Evolutionary conservation across 23 tunicate genomes (phyloP).

Genomic region (Trididemnum miniatum): DNA sequence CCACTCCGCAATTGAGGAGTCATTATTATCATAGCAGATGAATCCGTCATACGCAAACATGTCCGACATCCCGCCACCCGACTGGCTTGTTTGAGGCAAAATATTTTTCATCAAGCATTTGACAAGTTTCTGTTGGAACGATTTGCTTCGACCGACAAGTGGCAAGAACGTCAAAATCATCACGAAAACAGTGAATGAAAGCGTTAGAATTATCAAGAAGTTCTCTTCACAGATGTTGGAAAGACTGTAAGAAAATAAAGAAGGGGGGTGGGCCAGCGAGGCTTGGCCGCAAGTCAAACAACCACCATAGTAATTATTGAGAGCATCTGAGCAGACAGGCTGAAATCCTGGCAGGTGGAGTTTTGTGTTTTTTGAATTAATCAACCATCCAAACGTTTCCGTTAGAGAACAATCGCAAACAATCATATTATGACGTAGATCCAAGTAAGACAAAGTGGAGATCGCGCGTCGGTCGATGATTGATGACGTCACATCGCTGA

Average conservation of each 20-base stretch:
- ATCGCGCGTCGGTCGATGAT: not conserved
- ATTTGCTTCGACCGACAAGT: not conserved
- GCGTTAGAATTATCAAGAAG: not conserved
- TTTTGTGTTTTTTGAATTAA: not conserved
- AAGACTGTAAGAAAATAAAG: not conserved
- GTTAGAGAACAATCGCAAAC: not conserved
- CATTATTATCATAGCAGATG: not conserved
- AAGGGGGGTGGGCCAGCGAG: not conserved
- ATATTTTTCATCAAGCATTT: not conserved
- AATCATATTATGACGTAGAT: not conserved
- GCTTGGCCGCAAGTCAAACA: not conserved
- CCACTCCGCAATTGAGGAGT: slow-evolving; percentile 1
- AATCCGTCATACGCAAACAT: not conserved
- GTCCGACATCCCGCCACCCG: no score
- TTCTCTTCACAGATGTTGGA: not conserved
- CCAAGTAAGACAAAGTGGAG: not conserved
- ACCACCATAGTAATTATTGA: not conserved
- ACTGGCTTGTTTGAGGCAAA: not conserved
- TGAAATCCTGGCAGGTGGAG: not conserved
- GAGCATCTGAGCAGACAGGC: not conserved
- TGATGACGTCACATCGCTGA: not conserved
- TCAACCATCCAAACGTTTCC: not conserved
- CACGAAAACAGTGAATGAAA: not conserved
- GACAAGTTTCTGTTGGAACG: not conserved
- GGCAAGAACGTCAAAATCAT: not conserved